Base-by-base conservation (phyloP, 1,140 invertebrate genomes). In the Antheraea mylitta region DNA sequence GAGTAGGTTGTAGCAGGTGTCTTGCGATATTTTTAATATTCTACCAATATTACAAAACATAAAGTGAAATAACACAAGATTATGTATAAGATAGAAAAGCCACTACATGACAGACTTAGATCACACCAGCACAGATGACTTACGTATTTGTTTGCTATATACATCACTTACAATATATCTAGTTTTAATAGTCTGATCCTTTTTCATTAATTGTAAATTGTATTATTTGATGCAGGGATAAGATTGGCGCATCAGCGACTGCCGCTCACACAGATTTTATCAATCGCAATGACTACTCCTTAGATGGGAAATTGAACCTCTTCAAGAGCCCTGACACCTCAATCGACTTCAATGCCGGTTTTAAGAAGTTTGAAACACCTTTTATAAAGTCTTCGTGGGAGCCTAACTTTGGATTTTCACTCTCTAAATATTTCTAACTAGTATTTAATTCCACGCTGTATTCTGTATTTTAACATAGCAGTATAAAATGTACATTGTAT, bases 301-400 rank as follows among this genome's bases (percentile, higher is more conserved):
- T 80, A 6, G 81, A 82, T 80, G 83, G 83, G 8, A 85, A 88
- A 37, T 62, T 88, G 22, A 86, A 86, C 67, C 72, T 87, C 61
- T 87, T 81, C 75, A 70, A 69, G 7, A 73, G 71, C 30, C 79
- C 78, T 6, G 67, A 71, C 22, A 76, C 78, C 0, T 82, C 83
- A 0, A 30, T 88, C 58, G 84, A 88, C 70, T 78, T 86, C 59
- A 82, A 73, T 68, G 84, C 81, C 18, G 86, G 86, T 5, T 72
- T 73, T 18, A 76, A 70, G 18, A 80, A 74, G 18, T 78, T 79
- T 5, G 70, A 81, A 5, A 79, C 79, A 9, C 79, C 83, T 0
- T 79, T 69, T 59, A 68, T 82, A 0, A 76, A 64, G 4, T 80
- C 74, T 8, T 75, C 69, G 18, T 86, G 79, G 81, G 64, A 81